Base-by-base conservation (phyloP, 2,888 invertebrate species). In the Aquatica leii region DNA sequence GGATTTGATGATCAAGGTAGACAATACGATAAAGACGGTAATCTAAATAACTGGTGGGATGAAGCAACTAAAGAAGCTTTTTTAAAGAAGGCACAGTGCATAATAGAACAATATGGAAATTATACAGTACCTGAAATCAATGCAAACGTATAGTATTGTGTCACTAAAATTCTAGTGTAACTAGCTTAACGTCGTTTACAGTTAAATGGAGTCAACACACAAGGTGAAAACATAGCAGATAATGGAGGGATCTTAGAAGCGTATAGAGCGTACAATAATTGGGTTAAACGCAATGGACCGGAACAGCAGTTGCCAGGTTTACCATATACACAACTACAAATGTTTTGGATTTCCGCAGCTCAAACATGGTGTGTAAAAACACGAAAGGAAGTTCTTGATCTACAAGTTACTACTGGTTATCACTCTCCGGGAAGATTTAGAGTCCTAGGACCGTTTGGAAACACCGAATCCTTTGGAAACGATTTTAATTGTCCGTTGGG, bases 201-300 rank as follows among this genome's bases (percentile, higher is more conserved):
- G 94, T 78, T 97, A 54, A 95, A 96, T 76, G 97, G 97, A 55
- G 89, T 94, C 61, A 93, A 93, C 75, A 95, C 95, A 0, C 94
- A 95, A 82, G 95, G 95, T 11, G 97, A 97, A 79, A 97, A 97
- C 79, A 97, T 97, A 60, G 97, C 97, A 0, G 97, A 97, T 79
- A 97, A 96, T 77, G 96, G 95, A 1, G 97, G 96, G 0, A 88
- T 96, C 67, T 96, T 95, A 78, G 92, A 94, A 78, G 93, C 96
- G 0, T 97, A 96, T 80, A 84, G 88, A 66, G 95, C 94, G 0
- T 95, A 95, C 80, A 85, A 88, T 51, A 86, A 87, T 5, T 94
- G 93, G 93, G 86, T 85, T 0, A 81, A 85, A 17, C 83, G 88
- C 5, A 86, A 91, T 52, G 71, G 77, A 75, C 82, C 82, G 0